A percentile compares a stretch with the other conserved stretches of the same genome.
These are phyloP conservation scores for Endomychus coccineus DNA, from an alignment of 2,888 invertebrate species.

Conservation along the genomic window DNA sequence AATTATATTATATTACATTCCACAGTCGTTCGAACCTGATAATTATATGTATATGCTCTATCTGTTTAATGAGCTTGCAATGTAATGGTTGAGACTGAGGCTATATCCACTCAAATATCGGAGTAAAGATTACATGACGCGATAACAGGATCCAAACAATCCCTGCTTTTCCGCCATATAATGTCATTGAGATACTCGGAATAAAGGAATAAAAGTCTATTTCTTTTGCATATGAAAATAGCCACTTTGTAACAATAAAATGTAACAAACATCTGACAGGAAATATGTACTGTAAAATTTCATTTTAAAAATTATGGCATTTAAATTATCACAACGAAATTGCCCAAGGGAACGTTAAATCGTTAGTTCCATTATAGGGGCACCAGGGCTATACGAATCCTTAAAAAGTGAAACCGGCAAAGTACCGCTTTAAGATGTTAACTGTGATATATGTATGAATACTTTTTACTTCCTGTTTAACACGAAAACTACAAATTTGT, in stretches of 20 bases:
- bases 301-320: conserved; percentile 37
- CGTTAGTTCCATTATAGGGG: conserved; percentile 27
- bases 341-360: conserved; percentile 35
- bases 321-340: conserved; percentile 33
- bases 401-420: conserved; percentile 14
- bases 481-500: conserved; percentile 11
- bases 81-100: too few relatives aligned
- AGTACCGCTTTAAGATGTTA: conserved; percentile 15
- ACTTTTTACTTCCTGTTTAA: conserved; percentile 13
- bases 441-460: conserved; percentile 15
- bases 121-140: too few relatives aligned
- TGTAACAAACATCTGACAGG: conserved; percentile 39
- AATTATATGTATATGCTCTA: too few relatives aligned
- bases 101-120: too few relatives aligned
- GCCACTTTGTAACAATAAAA: conserved; percentile 43
- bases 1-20: too few relatives aligned
- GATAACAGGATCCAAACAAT: too few relatives aligned
- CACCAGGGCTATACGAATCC: conserved; percentile 13
- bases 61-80: too few relatives aligned
- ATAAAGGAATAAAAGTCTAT: too few relatives aligned
- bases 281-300: conserved; percentile 45
- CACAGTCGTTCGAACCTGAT: too few relatives aligned
- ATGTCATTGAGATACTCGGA: too few relatives aligned
- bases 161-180: too few relatives aligned
- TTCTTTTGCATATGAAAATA: conserved; percentile 30